A percentile compares a stretch with the other conserved stretches of the same genome.
Evolutionary conservation across 2,888 invertebrate genomes (phyloP).

Genomic region (Acanthosepion lycidas): DNA sequence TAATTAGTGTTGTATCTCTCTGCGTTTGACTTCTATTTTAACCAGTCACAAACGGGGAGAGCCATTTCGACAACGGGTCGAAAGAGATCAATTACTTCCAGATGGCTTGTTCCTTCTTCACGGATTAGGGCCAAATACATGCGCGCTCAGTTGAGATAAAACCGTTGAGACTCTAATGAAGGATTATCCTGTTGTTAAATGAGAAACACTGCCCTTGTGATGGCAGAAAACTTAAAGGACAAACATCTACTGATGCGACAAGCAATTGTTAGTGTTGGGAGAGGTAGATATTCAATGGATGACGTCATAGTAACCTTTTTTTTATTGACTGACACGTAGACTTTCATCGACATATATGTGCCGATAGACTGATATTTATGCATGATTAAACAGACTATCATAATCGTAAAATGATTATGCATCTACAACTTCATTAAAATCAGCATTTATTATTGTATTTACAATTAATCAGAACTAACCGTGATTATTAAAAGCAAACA

Average conservation of each 20-base stretch:
- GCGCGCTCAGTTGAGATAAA: background rate
- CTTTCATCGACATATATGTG: too few relatives aligned
- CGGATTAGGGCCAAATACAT: background rate
- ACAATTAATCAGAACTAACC: too few relatives aligned
- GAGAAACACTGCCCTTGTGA: background rate
- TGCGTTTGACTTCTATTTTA: background rate
- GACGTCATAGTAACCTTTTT: background rate
- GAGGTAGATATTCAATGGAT: background rate
- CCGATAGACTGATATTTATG: too few relatives aligned
- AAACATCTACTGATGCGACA: background rate
- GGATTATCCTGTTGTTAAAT: background rate
- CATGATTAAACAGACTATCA: too few relatives aligned
- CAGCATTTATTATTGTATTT: too few relatives aligned
- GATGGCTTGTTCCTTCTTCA: background rate
- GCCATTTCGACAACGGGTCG: background rate
- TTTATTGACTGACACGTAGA: too few relatives aligned
- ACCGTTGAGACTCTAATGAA: background rate
- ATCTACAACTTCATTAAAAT: too few relatives aligned
- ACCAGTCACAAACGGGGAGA: background rate
- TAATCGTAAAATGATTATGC: too few relatives aligned
- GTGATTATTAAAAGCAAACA: too few relatives aligned
- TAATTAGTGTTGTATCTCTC: background rate
- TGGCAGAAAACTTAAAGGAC: background rate
- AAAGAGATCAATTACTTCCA: slow-evolving; percentile 33
- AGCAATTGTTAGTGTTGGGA: background rate